Evolutionary conservation across 2,113 vertebrate genomes (phyloP).

Genomic region (Alligator mississippiensis): DNA sequence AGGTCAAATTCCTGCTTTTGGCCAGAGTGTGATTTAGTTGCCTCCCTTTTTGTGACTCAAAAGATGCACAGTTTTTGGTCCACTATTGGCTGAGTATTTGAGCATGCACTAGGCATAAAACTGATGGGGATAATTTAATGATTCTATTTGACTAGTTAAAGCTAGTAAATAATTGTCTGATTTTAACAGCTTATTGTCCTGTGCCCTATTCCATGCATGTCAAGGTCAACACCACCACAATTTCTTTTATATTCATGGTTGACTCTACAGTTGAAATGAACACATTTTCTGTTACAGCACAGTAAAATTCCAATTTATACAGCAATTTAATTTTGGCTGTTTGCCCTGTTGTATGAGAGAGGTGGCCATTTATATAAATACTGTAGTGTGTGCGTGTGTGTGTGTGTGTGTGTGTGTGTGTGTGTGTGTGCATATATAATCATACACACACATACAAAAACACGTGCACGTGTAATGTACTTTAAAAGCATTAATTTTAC

Average conservation of each 20-base stretch:
- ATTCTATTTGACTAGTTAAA: neutral
- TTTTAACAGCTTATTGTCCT: conserved; percentile 38
- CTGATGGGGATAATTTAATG: neutral
- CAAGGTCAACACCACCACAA: conserved; percentile 33
- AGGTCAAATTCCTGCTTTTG: conserved; percentile 30
- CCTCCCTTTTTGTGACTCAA: conserved; percentile 24
- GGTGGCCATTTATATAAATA: neutral
- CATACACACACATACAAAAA: neutral
- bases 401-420: neutral
- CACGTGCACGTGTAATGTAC: conserved; percentile 15
- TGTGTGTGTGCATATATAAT: neutral
- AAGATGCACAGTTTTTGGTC: conserved; percentile 52
- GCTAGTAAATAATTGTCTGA: neutral
- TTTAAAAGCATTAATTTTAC: conserved; percentile 50
- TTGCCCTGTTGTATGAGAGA: neutral
- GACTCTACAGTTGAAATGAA: conserved; percentile 36
- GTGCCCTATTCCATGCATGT: conserved; percentile 32
- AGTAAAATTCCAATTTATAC: conserved; percentile 27
- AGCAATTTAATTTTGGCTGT: conserved; percentile 31
- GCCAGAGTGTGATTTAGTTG: neutral
- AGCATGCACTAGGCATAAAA: conserved; percentile 26
- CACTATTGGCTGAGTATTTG: neutral
- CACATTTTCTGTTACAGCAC: conserved; percentile 22
- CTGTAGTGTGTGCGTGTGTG: no score
- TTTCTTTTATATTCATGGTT: conserved; percentile 47